These are phyloP conservation scores for Patiria miniata DNA, from an alignment of 35 echinoderm and acorn worm species.

Conservation along the genomic window DNA sequence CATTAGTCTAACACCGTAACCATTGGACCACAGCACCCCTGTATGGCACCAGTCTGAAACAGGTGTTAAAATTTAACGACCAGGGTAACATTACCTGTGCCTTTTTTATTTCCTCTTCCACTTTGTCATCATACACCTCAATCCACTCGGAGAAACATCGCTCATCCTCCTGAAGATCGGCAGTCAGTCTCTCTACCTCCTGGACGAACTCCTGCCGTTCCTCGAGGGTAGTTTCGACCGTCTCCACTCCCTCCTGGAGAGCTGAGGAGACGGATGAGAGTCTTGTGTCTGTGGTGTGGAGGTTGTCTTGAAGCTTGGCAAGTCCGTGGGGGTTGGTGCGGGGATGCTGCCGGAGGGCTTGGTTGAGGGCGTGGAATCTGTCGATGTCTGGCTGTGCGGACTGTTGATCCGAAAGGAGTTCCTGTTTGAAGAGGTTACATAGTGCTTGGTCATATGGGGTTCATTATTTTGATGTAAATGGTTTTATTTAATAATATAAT, in stretches of 20 bases:
- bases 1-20: no score
- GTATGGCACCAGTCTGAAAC: no score
- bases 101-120: neutral
- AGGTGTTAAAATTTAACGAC: no score
- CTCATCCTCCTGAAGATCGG: neutral
- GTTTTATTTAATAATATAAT: no score
- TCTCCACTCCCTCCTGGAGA: conserved; percentile 14
- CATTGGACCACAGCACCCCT: no score
- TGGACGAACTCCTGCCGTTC: conserved; percentile 34
- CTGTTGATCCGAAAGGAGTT: conserved; percentile 25
- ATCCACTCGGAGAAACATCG: neutral
- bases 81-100: neutral
- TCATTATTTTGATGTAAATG: no score
- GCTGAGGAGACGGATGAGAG: neutral
- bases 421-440: conserved; percentile 20
- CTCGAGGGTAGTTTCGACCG: conserved; percentile 24
- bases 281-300: conserved; percentile 9
- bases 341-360: conserved; percentile 32
- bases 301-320: conserved; percentile 14
- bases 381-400: conserved; percentile 26
- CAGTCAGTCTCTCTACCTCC: neutral
- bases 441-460: no score
- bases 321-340: neutral
- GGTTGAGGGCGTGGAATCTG: conserved; percentile 35
- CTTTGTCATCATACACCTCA: conserved; percentile 30